Evolutionary conservation across 2,797 vertebrate genomes (phyloP), one percentile per base, ranked within the genome.

Genomic region (Crax fasciolata): DNA sequence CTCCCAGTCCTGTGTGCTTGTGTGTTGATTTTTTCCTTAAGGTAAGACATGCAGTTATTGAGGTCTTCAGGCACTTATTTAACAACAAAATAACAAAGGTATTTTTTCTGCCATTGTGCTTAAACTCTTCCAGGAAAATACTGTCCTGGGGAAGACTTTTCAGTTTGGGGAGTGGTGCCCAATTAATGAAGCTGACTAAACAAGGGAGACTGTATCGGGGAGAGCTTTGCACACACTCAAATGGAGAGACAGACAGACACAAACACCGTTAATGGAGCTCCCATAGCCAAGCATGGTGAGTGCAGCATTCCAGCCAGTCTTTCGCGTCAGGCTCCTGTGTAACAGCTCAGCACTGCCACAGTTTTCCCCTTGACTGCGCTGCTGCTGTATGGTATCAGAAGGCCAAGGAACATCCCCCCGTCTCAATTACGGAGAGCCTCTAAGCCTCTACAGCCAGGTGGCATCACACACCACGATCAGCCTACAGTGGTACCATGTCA

Each of bases 1-100:
- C 13, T 74, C 51, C 30, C 23, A 77, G 38, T 2, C 1, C 0
- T 19, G 5, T 19, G 4, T n/a, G 4, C 41, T 55, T n/a, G 13
- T 19, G 21, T 30, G 51, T 6, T 9, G 51, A 3, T 6, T 30
- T 58, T 63, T 61, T 28, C 35, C 3, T 21, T 28, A 55, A 30
- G 5, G 4, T 23, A 41, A 20, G 23, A 41, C 10, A 30, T 9
- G 35, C 21, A 62, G 28, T 61, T 48, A 48, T 9, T 38, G 21
- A 21, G 13, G 39, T 8, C 23, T 79, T 58, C 48, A 68, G 23
- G 11, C 4, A 30, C 28, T 55, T 49, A 6, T 17, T 6, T 57
- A 23, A 66, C 48, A 84, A 44, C 66, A 52, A 35, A 35, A 10
- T 0, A 39, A n/a, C n/a, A n/a, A 55, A 11, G 20, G 19, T 3